These are phyloP conservation scores for Phyllostomus hastatus DNA, from an alignment of 2,113 vertebrate species.

Conservation along the genomic window DNA sequence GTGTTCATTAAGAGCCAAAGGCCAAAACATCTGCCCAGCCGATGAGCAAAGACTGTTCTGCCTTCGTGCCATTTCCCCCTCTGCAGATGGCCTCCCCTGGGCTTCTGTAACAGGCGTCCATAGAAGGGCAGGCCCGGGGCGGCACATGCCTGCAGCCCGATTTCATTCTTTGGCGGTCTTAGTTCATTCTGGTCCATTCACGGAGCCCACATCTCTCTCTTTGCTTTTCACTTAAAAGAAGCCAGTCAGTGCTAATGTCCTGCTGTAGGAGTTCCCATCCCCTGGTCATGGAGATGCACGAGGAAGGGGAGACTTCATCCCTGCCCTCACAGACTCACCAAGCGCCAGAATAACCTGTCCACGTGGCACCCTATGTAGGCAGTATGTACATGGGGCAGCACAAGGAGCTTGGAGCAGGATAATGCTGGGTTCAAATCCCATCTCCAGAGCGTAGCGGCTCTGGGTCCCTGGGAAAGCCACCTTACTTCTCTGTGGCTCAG, in stretches of 20 bases:
- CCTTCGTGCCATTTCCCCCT: accelerated
- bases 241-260: background rate
- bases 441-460: background rate
- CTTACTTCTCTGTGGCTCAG: background rate
- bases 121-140: background rate
- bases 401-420: background rate
- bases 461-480: no score
- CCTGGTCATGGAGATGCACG: accelerated
- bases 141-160: background rate
- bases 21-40: background rate
- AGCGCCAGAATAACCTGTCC: background rate
- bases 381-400: accelerated
- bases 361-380: accelerated
- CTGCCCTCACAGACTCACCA: background rate
- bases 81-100: background rate
- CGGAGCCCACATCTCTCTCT: background rate
- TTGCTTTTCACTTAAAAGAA: background rate
- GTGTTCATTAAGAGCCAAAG: background rate
- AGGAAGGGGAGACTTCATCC: background rate
- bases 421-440: background rate
- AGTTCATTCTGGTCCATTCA: background rate
- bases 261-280: background rate
- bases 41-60: background rate
- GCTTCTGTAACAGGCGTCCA: accelerated
- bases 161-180: background rate